phyloP scores from a whole-genome alignment of 2,888 invertebrate genomes.

The Maniola hyperantus region DNA sequence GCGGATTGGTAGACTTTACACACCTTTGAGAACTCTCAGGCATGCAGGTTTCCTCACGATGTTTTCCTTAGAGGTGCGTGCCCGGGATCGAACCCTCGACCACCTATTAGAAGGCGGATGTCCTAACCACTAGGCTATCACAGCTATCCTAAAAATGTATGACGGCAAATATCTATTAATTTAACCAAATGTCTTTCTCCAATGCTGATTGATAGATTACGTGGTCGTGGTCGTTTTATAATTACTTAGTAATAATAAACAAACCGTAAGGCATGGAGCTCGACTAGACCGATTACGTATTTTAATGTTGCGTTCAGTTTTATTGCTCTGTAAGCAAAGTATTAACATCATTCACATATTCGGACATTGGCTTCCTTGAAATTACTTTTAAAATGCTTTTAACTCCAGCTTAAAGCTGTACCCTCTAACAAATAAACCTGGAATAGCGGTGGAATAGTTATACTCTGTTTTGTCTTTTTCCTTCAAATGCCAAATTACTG shows the following conservation, averaged over 20 bases:
- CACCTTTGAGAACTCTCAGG: too few species aligned
- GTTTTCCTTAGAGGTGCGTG: too few species aligned
- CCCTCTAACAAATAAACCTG: too few species aligned
- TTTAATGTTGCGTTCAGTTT: conserved; percentile 49
- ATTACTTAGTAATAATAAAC: conserved; percentile 46
- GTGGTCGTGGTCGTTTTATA: conserved; percentile 6
- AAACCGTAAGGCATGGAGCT: conserved; percentile 49
- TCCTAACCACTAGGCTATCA: too few species aligned
- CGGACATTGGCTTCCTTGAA: conserved; percentile 13
- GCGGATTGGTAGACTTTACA: too few species aligned
- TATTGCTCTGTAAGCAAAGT: conserved; percentile 14
- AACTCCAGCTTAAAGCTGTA: not conserved
- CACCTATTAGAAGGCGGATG: too few species aligned
- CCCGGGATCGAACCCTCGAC: too few species aligned
- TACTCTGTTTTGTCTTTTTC: too few species aligned
- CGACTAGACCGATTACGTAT: conserved; percentile 53
- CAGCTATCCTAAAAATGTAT: too few species aligned
- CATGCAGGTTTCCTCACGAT: too few species aligned
- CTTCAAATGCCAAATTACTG: too few species aligned
- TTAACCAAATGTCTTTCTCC: conserved; percentile 1
- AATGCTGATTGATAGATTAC: conserved; percentile 18
- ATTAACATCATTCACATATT: conserved; percentile 17
- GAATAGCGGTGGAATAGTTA: too few species aligned
- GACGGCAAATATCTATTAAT: not conserved
- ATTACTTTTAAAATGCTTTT: not conserved